Conservation (phyloP, 2,888 invertebrate species). For the Pheosia tremula region DNA sequence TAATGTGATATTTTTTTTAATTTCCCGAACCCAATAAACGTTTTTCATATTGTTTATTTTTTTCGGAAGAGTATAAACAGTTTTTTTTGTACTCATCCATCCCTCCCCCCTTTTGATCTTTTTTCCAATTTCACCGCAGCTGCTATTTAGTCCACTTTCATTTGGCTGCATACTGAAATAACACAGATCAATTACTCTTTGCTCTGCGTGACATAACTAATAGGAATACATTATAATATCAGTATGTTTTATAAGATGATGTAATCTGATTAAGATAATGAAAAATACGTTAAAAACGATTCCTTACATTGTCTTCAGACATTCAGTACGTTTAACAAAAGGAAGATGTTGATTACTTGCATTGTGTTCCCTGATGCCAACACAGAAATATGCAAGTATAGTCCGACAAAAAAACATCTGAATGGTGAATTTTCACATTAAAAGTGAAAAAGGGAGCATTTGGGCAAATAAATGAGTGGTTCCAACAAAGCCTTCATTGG, state of each 20-base stretch:
- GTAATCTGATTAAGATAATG: not conserved
- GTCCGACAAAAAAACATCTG: slow-evolving; percentile 9
- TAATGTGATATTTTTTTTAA: slow-evolving; percentile 52
- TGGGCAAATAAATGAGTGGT: slow-evolving; percentile 24
- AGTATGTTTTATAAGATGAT: not conserved
- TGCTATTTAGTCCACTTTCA: no score
- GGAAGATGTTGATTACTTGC: slow-evolving; percentile 32
- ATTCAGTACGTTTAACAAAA: slow-evolving; percentile 10
- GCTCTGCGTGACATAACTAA: no score
- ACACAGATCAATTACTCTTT: no score
- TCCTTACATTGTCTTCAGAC: not conserved
- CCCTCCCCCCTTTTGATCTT: no score
- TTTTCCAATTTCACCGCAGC: no score
- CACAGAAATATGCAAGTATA: slow-evolving; percentile 1
- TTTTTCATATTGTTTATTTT: slow-evolving; percentile 26
- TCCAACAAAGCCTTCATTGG: slow-evolving; percentile 17
- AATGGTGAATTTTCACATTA: slow-evolving; percentile 40
- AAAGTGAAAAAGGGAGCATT: slow-evolving; percentile 30
- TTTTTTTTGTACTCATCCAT: no score
- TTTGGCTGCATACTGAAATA: no score
- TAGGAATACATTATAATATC: no score
- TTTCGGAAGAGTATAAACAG: not conserved
- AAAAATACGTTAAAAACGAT: not conserved
- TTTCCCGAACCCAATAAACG: slow-evolving; percentile 33
- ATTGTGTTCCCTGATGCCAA: slow-evolving; percentile 21